A percentile compares a stretch with the other conserved stretches of the same genome.
phyloP scores from a whole-genome alignment of 2,888 invertebrate species.

The Drosophila neotestacea region DNA sequence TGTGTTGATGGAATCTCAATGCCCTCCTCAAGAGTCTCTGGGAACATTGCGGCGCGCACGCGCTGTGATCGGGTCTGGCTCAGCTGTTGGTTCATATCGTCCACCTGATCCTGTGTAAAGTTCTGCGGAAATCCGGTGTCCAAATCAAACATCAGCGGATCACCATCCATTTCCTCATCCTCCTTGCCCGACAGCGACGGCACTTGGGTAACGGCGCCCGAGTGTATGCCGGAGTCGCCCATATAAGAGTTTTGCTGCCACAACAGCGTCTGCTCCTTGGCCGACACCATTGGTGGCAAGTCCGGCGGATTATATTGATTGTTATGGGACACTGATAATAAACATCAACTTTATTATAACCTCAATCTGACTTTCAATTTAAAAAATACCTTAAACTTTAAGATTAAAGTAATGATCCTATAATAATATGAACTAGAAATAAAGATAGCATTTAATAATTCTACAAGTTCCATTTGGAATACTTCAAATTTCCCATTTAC shows the following conservation, averaged over 20 bases:
- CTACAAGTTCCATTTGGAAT: background rate
- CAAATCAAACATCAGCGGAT: conserved; percentile 94
- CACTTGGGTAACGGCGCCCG: conserved; percentile 97
- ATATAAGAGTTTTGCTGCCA: conserved; percentile 98
- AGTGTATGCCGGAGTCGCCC: conserved; percentile 98
- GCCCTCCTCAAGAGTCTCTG: conserved; percentile 98
- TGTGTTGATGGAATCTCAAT: conserved; percentile 99
- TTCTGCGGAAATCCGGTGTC: conserved; percentile 96
- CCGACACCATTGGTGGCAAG: conserved; percentile 93
- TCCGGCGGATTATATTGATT: conserved; percentile 94
- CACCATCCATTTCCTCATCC: conserved; percentile 96
- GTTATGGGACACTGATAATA: conserved; percentile 90
- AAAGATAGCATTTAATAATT: too few relatives aligned
- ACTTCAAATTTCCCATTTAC: background rate
- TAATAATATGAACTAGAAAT: too few relatives aligned
- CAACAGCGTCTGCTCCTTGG: conserved; percentile 95
- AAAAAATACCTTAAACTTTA: too few relatives aligned
- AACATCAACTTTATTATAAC: conserved; percentile 3
- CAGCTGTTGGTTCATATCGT: conserved; percentile 98
- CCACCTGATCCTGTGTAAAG: conserved; percentile 97
- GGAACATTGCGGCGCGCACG: conserved; percentile 99
- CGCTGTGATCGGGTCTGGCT: conserved; percentile 98
- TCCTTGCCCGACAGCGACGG: conserved; percentile 97
- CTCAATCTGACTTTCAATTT: too few relatives aligned
- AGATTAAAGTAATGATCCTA: too few relatives aligned